Evolutionary conservation across 2,113 vertebrate species (phyloP).

Genomic region (Benitochromis conjunctus): DNA sequence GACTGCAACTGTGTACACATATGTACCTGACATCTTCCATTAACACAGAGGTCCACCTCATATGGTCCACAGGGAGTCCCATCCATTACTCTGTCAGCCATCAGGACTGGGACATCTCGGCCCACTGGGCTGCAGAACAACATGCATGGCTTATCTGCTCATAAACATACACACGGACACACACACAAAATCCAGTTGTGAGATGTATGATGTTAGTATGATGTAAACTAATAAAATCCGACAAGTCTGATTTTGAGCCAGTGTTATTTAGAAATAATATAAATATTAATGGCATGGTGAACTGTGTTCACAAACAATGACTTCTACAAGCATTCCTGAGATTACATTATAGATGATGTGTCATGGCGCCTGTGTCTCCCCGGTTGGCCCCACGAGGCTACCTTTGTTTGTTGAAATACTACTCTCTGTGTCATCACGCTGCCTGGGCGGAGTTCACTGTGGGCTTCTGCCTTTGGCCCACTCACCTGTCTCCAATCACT

Average conservation of each 20-base stretch:
- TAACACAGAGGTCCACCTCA: slow-evolving; percentile 90
- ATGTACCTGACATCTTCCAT: slow-evolving; percentile 89
- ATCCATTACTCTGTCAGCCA: slow-evolving; percentile 89
- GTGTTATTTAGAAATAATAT: not conserved
- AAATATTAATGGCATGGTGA: not conserved
- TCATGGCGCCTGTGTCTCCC: no score
- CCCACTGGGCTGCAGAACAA: slow-evolving; percentile 87
- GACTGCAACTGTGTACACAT: not conserved
- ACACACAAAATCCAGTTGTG: not conserved
- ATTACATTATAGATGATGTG: no score
- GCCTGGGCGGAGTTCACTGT: no score
- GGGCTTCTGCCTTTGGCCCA: no score
- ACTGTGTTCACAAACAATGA: not conserved
- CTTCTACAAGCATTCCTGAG: not conserved
- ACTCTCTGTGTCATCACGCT: no score
- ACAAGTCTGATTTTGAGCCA: not conserved
- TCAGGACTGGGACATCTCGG: slow-evolving; percentile 80
- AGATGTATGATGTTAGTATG: not conserved
- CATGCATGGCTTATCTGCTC: slow-evolving; percentile 88
- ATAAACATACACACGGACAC: slow-evolving; percentile 15
- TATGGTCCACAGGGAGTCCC: slow-evolving; percentile 95
- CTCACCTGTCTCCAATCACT: no score
- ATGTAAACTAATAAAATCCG: not conserved
- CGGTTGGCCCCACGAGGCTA: no score
- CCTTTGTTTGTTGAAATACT: no score